Base-by-base conservation (phyloP, 2,888 invertebrate species). In the Machimus atricapillus region DNA sequence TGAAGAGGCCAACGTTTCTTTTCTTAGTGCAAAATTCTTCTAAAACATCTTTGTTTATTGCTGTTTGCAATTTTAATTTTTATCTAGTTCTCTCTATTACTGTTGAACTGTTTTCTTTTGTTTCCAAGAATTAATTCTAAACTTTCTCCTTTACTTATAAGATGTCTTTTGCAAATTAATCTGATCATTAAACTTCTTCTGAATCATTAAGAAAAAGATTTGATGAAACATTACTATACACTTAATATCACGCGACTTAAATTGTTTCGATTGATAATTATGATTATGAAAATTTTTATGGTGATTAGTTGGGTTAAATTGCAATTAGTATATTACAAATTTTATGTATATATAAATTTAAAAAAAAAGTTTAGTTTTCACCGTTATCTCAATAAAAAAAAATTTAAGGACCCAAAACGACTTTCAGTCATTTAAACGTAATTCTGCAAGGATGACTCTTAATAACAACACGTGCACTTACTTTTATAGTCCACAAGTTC, bases 1-100 rank as follows among this genome's bases (percentile, higher is more conserved):
- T 77, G 89, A 89, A 89, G 88, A 89, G 89, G 89, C 89, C 89
- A 89, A 89, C 89, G 89, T 89, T 89, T 89, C 88, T 88, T 87
- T 89, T 89, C 88, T 88, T 87, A 82, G 43, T 52, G 34, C 82
- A 82, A 82, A 82, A 58, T 58, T 40, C 27, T 23, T 66, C 66
- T 82, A 27, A 58, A 37, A 86, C 87, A 87, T 88, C 85, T 87
- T 85, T 85, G 37, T 46, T 78, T 27, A 46, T 14, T 86, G 31
- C 43, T 66, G 43, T 77, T 58, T 56, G 31, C 16, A 34, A 79
- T 34, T 77, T 16, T 52, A 27, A 31, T 73, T 76, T n/a, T 73
- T 76, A 37, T 40, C 19, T 43, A 43, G 14, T 74, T 74, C n/a
- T 85, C n/a, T 43, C 74, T 85, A 43, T 74, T 43, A 31, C 43